phyloP scores from a whole-genome alignment of 2,888 invertebrate species.

The Yponomeuta plumbellus region DNA sequence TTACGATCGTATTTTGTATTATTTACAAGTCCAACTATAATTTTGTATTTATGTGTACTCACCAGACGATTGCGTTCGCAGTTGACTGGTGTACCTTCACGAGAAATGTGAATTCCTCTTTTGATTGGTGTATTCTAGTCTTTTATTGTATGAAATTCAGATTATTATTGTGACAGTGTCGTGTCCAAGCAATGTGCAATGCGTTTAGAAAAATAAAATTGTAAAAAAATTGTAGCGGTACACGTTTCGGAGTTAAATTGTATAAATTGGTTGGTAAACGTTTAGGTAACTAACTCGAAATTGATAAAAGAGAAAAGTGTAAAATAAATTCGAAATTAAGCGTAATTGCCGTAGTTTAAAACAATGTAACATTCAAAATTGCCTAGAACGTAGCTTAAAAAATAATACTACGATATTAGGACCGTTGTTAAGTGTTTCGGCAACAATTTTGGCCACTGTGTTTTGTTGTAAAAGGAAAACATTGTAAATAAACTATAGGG shows the following conservation, averaged over 20 bases:
- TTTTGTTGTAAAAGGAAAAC: slow-evolving; percentile 28
- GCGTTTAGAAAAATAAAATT: slow-evolving; percentile 13
- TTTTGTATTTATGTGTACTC: too few relatives aligned
- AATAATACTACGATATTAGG: slow-evolving; percentile 41
- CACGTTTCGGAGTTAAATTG: slow-evolving; percentile 33
- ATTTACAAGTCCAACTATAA: too few relatives aligned
- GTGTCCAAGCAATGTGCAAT: slow-evolving; percentile 5
- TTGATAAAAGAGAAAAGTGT: slow-evolving; percentile 35
- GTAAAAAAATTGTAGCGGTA: slow-evolving; percentile 30
- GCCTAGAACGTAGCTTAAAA: slow-evolving; percentile 55
- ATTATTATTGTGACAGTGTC: slow-evolving; percentile 17
- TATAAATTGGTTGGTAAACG: slow-evolving; percentile 23
- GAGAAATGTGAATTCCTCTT: slow-evolving; percentile 22
- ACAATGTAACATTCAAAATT: slow-evolving; percentile 60
- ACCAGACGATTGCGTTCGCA: too few relatives aligned
- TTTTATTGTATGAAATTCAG: slow-evolving; percentile 46
- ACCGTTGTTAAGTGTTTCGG: slow-evolving; percentile 60
- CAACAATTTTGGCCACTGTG: slow-evolving; percentile 13
- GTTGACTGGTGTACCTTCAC: not conserved
- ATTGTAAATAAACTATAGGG: slow-evolving; percentile 49
- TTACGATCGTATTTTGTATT: not conserved
- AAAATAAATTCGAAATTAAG: slow-evolving; percentile 51
- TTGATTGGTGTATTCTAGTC: slow-evolving; percentile 71
- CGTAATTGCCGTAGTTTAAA: slow-evolving; percentile 54
- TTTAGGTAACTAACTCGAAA: slow-evolving; percentile 33